A percentile compares a stretch with the other conserved stretches of the same genome.
These are phyloP conservation scores for Zenarchopterus dispar DNA, from an alignment of 2,797 vertebrate genomes.

Conservation along the genomic window DNA sequence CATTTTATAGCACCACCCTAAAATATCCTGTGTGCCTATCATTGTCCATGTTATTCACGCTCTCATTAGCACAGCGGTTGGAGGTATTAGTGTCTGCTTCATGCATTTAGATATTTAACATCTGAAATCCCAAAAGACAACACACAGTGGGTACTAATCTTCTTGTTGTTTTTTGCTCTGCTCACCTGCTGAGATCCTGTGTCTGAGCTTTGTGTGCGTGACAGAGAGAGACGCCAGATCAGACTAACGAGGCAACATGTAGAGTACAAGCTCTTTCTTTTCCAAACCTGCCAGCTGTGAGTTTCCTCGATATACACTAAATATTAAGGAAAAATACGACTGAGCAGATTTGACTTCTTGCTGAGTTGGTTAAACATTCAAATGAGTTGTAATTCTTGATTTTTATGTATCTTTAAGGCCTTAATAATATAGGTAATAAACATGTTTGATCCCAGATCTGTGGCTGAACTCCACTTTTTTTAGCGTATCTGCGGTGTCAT, in stretches of 20 bases:
- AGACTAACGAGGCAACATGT: conserved; percentile 11
- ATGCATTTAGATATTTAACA: conserved; percentile 53
- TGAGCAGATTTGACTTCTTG: conserved; percentile 1
- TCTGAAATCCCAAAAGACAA: conserved; percentile 52
- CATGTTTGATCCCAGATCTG: not conserved
- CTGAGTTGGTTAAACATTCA: conserved; percentile 11
- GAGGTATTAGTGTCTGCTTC: conserved; percentile 44
- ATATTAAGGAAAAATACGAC: conserved; percentile 8
- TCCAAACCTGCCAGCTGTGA: conserved; percentile 29
- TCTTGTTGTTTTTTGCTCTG: conserved; percentile 51
- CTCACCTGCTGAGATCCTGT: conserved; percentile 53
- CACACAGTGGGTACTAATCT: conserved; percentile 63
- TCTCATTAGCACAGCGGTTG: conserved; percentile 44
- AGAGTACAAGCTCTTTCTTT: conserved; percentile 28
- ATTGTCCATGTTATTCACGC: conserved; percentile 35
- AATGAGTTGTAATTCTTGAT: not conserved
- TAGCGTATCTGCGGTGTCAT: not conserved
- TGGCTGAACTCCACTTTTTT: not conserved
- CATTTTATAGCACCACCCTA: conserved; percentile 1
- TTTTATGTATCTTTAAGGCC: conserved; percentile 2
- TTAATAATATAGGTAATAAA: conserved; percentile 4
- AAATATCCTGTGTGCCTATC: conserved; percentile 26
- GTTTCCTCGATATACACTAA: conserved; percentile 9
- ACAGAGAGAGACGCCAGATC: conserved; percentile 12
- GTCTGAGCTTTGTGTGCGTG: conserved; percentile 30